Evolutionary conservation across 2,888 invertebrate genomes (phyloP).

Genomic region (Dione vanillae): DNA sequence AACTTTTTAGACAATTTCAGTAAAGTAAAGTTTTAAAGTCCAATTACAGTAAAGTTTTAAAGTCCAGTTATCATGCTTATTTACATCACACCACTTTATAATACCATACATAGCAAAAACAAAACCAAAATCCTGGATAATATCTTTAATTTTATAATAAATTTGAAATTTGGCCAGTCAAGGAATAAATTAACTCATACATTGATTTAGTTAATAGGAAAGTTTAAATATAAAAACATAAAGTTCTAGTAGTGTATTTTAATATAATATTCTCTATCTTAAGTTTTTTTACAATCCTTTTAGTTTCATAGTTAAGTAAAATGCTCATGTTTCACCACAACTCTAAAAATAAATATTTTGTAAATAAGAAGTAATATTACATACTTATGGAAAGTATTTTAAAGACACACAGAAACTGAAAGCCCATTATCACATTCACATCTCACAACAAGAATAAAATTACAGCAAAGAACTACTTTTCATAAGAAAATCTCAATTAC

Average conservation of each 20-base stretch:
- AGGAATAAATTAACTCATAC: neutral
- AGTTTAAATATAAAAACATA: constrained; percentile 9
- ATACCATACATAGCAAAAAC: too few species aligned
- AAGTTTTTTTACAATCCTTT: constrained; percentile 31
- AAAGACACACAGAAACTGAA: constrained; percentile 6
- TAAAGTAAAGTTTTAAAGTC: too few species aligned
- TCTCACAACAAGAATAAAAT: neutral
- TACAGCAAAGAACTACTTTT: neutral
- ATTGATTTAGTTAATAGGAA: neutral
- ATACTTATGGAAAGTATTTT: constrained; percentile 16
- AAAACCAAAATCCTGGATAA: too few species aligned
- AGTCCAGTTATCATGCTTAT: too few species aligned
- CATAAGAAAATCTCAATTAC: neutral
- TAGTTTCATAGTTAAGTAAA: constrained; percentile 37
- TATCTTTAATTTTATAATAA: neutral
- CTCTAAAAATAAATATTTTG: constrained; percentile 17
- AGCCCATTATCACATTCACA: constrained; percentile 8
- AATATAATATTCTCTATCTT: constrained; percentile 28
- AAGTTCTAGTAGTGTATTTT: constrained; percentile 27
- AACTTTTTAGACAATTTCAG: too few species aligned
- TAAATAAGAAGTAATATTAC: constrained; percentile 10
- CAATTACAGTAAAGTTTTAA: too few species aligned
- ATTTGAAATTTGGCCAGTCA: neutral
- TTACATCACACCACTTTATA: too few species aligned
- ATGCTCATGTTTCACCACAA: constrained; percentile 31